phyloP scores from a whole-genome alignment of 2,113 vertebrate species.

The Lethenteron camtschaticum region DNA sequence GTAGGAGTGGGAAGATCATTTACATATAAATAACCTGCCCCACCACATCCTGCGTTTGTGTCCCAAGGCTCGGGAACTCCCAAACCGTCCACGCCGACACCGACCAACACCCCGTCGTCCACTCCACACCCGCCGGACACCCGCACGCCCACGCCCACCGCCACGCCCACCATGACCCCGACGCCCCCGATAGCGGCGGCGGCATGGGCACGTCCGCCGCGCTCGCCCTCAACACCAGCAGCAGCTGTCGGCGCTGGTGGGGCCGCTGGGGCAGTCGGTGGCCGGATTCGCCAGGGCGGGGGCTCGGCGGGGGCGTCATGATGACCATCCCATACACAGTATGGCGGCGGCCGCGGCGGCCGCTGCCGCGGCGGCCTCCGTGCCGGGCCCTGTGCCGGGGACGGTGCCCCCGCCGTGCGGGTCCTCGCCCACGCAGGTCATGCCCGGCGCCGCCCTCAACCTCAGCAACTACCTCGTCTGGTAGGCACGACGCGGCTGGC shows the following conservation, averaged over 20 bases:
- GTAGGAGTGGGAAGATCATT: too few relatives aligned
- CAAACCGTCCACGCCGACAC: slow-evolving; percentile 85
- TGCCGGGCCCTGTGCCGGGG: too few relatives aligned
- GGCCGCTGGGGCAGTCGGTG: not conserved
- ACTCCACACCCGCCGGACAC: slow-evolving; percentile 61
- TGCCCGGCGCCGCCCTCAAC: slow-evolving; percentile 73
- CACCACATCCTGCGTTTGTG: slow-evolving; percentile 10
- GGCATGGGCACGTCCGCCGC: slow-evolving; percentile 46
- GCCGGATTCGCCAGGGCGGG: slow-evolving; percentile 3
- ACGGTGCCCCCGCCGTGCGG: slow-evolving; percentile 16
- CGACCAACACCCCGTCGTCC: slow-evolving; percentile 76
- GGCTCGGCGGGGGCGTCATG: slow-evolving; percentile 52
- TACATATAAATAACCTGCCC: too few relatives aligned
- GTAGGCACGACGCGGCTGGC: too few relatives aligned
- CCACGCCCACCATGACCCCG: slow-evolving; percentile 39
- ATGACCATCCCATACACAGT: slow-evolving; percentile 83
- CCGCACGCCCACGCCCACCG: slow-evolving; percentile 43
- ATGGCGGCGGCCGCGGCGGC: slow-evolving; percentile 72
- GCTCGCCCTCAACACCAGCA: slow-evolving; percentile 71
- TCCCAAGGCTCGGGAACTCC: slow-evolving; percentile 85
- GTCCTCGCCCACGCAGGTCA: slow-evolving; percentile 61
- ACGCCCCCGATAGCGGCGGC: slow-evolving; percentile 47
- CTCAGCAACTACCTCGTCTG: slow-evolving; percentile 38
- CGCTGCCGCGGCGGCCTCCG: not conserved
- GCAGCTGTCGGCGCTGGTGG: slow-evolving; percentile 26